Conservation (phyloP, 2,888 invertebrate genomes). For the Phortica magna region DNA sequence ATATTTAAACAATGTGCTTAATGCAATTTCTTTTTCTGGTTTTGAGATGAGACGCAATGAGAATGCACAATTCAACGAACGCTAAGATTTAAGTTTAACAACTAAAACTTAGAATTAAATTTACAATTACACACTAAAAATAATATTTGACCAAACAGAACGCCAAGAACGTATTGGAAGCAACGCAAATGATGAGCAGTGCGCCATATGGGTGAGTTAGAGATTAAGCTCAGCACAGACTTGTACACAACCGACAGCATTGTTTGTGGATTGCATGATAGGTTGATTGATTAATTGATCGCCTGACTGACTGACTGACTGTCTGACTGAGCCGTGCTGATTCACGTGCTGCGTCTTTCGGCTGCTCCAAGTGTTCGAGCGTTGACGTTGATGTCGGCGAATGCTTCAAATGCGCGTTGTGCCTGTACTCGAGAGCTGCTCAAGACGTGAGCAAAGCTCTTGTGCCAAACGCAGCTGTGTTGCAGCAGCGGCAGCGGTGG, state of each 20-base stretch:
- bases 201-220: no score
- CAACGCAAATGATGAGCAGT: no score
- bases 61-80: slow-evolving; percentile 27
- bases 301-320: background rate
- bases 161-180: background rate
- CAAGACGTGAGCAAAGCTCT: slow-evolving; percentile 80
- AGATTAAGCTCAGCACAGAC: background rate
- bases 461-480: slow-evolving; percentile 78
- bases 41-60: background rate
- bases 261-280: no score
- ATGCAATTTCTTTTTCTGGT: no score
- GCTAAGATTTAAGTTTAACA: slow-evolving; percentile 17
- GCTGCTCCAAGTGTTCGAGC: background rate
- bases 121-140: background rate
- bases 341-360: background rate
- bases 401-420: slow-evolving; percentile 73
- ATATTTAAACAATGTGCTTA: background rate
- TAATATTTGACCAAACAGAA: slow-evolving; percentile 6
- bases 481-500: slow-evolving; percentile 71
- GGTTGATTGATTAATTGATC: background rate
- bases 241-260: background rate
- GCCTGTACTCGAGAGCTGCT: slow-evolving; percentile 78
- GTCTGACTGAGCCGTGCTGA: background rate
- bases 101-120: slow-evolving; percentile 23
- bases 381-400: background rate